These are phyloP conservation scores for Micromesistius poutassou DNA, from an alignment of 2,797 vertebrate species.

Conservation along the genomic window DNA sequence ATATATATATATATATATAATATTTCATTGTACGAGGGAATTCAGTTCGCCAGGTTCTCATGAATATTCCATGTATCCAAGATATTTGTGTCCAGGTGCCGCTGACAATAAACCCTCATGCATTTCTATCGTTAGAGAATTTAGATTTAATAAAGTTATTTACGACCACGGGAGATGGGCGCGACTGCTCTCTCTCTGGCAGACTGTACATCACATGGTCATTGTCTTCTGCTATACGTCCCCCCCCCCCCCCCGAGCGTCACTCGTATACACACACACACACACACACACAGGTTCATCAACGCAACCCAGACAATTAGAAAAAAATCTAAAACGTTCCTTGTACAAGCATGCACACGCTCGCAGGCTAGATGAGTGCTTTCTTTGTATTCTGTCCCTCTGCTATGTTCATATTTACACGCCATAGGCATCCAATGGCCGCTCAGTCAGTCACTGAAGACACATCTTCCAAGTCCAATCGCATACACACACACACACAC, in stretches of 20 bases:
- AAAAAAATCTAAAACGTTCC: slow-evolving; percentile 1
- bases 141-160: neutral
- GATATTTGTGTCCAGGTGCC: neutral
- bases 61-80: slow-evolving; percentile 32
- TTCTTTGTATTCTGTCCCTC: slow-evolving; percentile 29
- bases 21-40: neutral
- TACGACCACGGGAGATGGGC: too few species aligned
- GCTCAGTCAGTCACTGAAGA: neutral
- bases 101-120: neutral
- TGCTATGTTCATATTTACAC: slow-evolving; percentile 14
- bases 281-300: slow-evolving; percentile 39
- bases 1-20: too few species aligned
- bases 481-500: slow-evolving; percentile 13
- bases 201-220: slow-evolving; percentile 41
- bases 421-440: slow-evolving; percentile 9
- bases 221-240: slow-evolving; percentile 19
- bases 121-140: neutral
- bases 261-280: slow-evolving; percentile 38
- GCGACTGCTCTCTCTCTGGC: neutral
- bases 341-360: slow-evolving; percentile 43
- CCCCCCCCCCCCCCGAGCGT: slow-evolving; percentile 32
- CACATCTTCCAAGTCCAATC: neutral
- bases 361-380: slow-evolving; percentile 56
- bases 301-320: slow-evolving; percentile 37
- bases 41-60: slow-evolving; percentile 9